Evolutionary conservation across 2,888 invertebrate genomes (phyloP).

Genomic region (Agelastica alni): DNA sequence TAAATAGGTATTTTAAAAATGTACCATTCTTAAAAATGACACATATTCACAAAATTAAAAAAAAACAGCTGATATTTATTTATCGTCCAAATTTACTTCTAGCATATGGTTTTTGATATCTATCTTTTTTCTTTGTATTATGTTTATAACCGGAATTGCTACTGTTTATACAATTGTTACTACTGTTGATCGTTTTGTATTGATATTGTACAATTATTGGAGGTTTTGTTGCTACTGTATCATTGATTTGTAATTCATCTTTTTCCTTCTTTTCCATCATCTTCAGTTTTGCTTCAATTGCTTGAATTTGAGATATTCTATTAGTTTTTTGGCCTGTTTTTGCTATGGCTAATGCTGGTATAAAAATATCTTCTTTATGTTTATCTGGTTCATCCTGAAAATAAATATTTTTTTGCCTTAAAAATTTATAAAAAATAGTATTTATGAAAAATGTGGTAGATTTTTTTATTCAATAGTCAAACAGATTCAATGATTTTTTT

Average conservation of each 20-base stretch:
- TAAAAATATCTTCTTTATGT: constrained; percentile 74
- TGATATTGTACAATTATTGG: constrained; percentile 74
- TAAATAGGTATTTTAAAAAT: no score
- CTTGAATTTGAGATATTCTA: constrained; percentile 80
- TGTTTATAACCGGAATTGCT: constrained; percentile 32
- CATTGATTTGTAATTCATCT: constrained; percentile 77
- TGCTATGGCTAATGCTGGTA: constrained; percentile 74
- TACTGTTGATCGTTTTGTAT: constrained; percentile 16
- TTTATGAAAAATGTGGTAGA: not conserved
- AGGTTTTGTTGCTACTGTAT: constrained; percentile 67
- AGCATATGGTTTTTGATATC: constrained; percentile 41
- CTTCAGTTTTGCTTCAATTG: constrained; percentile 86
- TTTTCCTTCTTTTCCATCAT: constrained; percentile 71
- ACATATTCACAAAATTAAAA: no score
- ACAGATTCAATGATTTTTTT: not conserved
- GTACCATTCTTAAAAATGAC: no score
- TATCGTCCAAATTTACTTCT: constrained; percentile 32
- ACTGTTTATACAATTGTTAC: not conserved
- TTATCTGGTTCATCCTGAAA: constrained; percentile 75
- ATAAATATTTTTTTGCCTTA: constrained; percentile 9
- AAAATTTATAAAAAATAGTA: not conserved
- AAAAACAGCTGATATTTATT: no score
- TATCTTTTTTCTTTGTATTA: constrained; percentile 36
- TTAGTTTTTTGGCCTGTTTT: constrained; percentile 68
- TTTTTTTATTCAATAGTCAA: no score